Conservation (phyloP, 2,113 vertebrate species). For the Dromas ardeola region DNA sequence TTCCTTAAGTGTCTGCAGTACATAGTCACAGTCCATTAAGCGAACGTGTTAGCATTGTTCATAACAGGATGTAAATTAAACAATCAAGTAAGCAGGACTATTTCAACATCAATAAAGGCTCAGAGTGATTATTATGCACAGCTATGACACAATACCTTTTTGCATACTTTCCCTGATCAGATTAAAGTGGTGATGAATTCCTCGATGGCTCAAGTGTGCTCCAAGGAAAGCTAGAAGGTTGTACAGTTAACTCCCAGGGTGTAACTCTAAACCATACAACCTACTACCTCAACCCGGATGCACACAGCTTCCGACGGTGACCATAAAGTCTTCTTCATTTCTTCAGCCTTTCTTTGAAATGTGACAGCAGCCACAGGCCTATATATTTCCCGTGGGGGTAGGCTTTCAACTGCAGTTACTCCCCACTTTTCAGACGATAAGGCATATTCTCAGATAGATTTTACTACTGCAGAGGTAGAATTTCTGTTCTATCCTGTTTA, state of each 20-base stretch:
- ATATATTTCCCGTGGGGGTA: neutral
- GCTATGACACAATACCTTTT: constrained; percentile 76
- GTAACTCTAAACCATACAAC: constrained; percentile 99
- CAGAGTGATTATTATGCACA: constrained; percentile 44
- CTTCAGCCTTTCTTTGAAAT: constrained; percentile 77
- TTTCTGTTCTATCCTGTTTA: neutral
- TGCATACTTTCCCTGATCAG: constrained; percentile 69
- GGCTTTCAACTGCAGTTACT: neutral
- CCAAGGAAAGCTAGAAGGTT: constrained; percentile 99
- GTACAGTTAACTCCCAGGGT: constrained; percentile 99
- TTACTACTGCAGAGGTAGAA: neutral
- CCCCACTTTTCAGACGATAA: neutral
- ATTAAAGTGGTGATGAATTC: constrained; percentile 77
- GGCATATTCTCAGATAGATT: neutral
- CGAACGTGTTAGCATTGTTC: constrained; percentile 32
- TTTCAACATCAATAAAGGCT: constrained; percentile 54
- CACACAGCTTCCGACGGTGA: constrained; percentile 88
- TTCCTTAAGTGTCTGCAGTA: constrained; percentile 9
- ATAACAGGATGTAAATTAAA: constrained; percentile 57
- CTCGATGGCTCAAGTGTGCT: constrained; percentile 95
- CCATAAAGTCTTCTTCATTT: constrained; percentile 77
- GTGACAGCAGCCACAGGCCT: constrained; percentile 59
- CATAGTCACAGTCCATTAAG: constrained; percentile 47
- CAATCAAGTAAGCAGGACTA: constrained; percentile 40
- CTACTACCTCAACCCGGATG: constrained; percentile 99